Evolutionary conservation across 2,797 vertebrate species (phyloP).

Genomic region (Muscicapa comitata): DNA sequence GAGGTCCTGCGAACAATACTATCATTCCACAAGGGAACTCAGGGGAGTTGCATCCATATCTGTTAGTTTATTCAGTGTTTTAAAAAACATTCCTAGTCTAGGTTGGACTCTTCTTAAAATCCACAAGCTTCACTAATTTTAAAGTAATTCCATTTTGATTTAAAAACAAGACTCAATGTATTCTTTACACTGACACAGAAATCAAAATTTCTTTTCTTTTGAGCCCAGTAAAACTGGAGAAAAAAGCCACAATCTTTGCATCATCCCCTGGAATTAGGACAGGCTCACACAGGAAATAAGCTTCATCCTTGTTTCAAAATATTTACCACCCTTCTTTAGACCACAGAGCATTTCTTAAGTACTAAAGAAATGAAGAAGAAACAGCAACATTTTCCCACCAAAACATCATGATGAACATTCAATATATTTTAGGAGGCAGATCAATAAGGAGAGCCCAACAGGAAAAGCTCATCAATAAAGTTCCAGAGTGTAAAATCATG

Average conservation of each 20-base stretch:
- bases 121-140: background rate
- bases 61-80: background rate
- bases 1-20: background rate
- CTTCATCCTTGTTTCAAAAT: background rate
- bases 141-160: background rate
- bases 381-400: background rate
- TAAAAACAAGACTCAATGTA: background rate
- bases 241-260: background rate
- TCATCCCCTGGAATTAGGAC: background rate
- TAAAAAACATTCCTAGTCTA: background rate
- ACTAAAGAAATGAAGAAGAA: background rate
- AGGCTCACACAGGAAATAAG: background rate
- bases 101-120: background rate
- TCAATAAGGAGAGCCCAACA: background rate
- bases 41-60: background rate
- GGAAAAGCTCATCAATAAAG: background rate
- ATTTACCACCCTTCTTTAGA: background rate
- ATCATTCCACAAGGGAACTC: background rate
- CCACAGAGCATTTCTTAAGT: background rate
- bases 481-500: background rate
- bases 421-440: background rate
- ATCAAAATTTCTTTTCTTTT: background rate
- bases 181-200: background rate
- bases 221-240: background rate
- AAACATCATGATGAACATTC: rapidly evolving